phyloP scores from a whole-genome alignment of 2,113 vertebrate genomes.

The Myxocyprinus asiaticus region DNA sequence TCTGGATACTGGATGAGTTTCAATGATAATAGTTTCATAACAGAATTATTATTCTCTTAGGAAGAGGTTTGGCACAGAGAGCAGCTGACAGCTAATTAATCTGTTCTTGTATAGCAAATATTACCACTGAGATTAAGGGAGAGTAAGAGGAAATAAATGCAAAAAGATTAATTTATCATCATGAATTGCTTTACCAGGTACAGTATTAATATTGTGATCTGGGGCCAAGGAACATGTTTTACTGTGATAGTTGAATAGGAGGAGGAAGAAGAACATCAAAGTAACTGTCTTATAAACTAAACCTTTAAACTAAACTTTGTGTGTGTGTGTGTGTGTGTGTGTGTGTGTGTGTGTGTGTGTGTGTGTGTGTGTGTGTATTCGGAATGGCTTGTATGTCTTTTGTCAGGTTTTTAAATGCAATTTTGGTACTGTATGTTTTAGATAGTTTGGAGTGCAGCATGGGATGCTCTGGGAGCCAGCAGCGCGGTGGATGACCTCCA shows the following conservation, averaged over 20 bases:
- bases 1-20: conserved; percentile 62
- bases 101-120: conserved; percentile 19
- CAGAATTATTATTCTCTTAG: conserved; percentile 37
- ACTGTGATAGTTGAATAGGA: not conserved
- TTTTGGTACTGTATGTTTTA: conserved; percentile 14
- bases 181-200: not conserved
- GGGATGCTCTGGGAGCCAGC: conserved; percentile 53
- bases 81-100: conserved; percentile 32
- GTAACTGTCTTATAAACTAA: not conserved
- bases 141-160: conserved; percentile 7
- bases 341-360: too few relatives aligned
- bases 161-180: conserved; percentile 26
- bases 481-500: conserved; percentile 54
- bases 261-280: not conserved
- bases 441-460: conserved; percentile 35
- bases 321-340: too few relatives aligned
- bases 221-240: not conserved
- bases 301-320: too few relatives aligned
- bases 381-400: too few relatives aligned
- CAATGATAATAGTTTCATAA: conserved; percentile 66
- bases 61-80: conserved; percentile 16
- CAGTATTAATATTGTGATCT: conserved; percentile 22
- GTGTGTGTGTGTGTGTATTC: too few relatives aligned
- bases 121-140: conserved; percentile 11
- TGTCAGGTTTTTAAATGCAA: not conserved